Evolutionary conservation across 2,113 vertebrate species (phyloP), one percentile per base, ranked within the genome.

Genomic region (Cromileptes altivelis): DNA sequence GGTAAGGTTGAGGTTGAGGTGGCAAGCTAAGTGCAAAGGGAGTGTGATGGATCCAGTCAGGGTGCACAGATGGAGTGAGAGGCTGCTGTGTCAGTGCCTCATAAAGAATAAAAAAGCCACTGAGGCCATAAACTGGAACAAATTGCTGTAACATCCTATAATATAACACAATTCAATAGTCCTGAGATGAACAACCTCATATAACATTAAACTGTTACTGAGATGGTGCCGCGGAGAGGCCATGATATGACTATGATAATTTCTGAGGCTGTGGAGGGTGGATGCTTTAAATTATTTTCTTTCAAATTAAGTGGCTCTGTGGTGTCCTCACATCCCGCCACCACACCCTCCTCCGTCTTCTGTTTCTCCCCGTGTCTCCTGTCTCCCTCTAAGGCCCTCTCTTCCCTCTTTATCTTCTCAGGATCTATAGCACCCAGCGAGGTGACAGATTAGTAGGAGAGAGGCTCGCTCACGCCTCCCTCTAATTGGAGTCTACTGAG

Each of bases 401-500:
- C 27, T 37, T 64, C 53, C 45, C 62, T 68, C 75, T 33, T 75
- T 61, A 60, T 69, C 73, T 27, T 82, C 57, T 69, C 6, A 45
- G 70, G 40, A 69, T 81, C 77, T 50, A 14, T 63, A 80, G 75
- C 70, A 80, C 47, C 70, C 76, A 56, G 72, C 4, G 72, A 86
- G 82, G 58, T 81, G 80, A 79, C 80, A 87, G 76, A 88, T 84
- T 83, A 88, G 61, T 6, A 49, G 57, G 65, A 49, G 63, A 60
- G 57, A 72, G 37, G 53, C 81, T 78, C 4, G 7, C 84, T 87
- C 80, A 76, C 58, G 73, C 56, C 81, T 71, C 61, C 56, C 37
- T 78, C 77, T 90, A 88, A 88, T 84, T 85, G 83, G 83, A 83
- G 65, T 85, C 81, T 21, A 73, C 84, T 78, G 85, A 79, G 87